Base-by-base conservation (phyloP, 1,140 invertebrate genomes). In the Leptopilina boulardi region DNA sequence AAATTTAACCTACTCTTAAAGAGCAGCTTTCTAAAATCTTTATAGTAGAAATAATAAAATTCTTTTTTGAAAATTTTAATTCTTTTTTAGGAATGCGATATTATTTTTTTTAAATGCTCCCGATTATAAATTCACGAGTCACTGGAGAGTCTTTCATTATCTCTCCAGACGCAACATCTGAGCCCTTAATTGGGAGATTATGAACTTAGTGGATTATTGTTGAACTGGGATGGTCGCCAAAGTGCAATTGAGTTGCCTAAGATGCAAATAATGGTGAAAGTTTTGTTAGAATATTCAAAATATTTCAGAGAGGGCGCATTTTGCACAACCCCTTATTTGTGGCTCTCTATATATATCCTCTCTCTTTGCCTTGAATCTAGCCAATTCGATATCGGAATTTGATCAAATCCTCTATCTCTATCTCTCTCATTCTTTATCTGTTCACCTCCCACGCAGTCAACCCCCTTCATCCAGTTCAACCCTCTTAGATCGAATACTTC, bases 331-430 rank as follows among this genome's bases (percentile, higher is more conserved):
- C n/a, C 75, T 77, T 19, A 18, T 34, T 71, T 71, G 66, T 75
- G 47, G 19, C 5, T 38, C 51, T 30, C 34, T 66, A n/a, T n/a
- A n/a, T n/a, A n/a, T n/a, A 66, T 56, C 66, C 9, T 9, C 26
- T 30, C 26, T 30, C 76, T 51, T 44, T 71, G 71, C 77, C 78
- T 56, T 80, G 73, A 70, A 80, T 75, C 80, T 78, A 82, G 86
- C 87, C 87, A 88, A 89, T 88, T 89, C 84, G 86, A 84, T 88
- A 89, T 89, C 83, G 87, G 87, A 89, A 89, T 90, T 88, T 89
- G 87, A 90, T 90, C 87, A 87, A 88, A 86, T 89, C 85, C 86
- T 88, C 85, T 74, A 71, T 75, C 56, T 79, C 74, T 78, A 78
- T 83, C 76, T 74, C 74, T 70, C 74, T 26, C 59, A 75, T 73